Evolutionary conservation across 2,888 invertebrate genomes (phyloP).

Genomic region (Cataglyphis albicans): DNA sequence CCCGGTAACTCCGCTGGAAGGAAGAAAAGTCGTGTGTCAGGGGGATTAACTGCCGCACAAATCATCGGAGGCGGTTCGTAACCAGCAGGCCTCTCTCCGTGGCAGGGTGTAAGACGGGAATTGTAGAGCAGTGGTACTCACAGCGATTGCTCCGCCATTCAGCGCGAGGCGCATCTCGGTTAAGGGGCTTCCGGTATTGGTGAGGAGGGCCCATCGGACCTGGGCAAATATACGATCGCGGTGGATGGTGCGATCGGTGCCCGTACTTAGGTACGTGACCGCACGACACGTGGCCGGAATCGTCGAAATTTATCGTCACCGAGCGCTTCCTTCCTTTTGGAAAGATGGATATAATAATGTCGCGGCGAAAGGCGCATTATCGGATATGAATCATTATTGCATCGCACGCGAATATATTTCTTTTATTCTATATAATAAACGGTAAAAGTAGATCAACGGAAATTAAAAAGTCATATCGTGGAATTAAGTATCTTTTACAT

Average conservation of each 20-base stretch:
- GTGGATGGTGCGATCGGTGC: constrained; percentile 42
- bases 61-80: constrained; percentile 66
- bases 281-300: constrained; percentile 40
- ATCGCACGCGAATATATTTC: neutral
- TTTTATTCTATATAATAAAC: neutral
- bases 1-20: constrained; percentile 37
- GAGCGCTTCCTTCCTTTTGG: constrained; percentile 19
- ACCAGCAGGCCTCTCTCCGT: constrained; percentile 27
- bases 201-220: constrained; percentile 21
- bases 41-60: constrained; percentile 68
- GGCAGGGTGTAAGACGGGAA: constrained; percentile 35
- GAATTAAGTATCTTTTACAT: neutral
- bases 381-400: constrained; percentile 3
- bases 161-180: constrained; percentile 7
- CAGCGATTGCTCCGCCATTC: constrained; percentile 48
- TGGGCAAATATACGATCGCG: constrained; percentile 21
- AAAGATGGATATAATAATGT: constrained; percentile 1
- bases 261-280: constrained; percentile 46
- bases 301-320: constrained; percentile 40
- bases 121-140: constrained; percentile 55
- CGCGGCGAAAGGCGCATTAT: constrained; percentile 1
- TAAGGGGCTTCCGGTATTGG: constrained; percentile 3
- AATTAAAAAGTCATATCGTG: neutral
- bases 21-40: constrained; percentile 61
- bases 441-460: neutral